Base-by-base conservation (phyloP, 53 echinoderm and acorn worm species). In the Hippasteria phrygiana region DNA sequence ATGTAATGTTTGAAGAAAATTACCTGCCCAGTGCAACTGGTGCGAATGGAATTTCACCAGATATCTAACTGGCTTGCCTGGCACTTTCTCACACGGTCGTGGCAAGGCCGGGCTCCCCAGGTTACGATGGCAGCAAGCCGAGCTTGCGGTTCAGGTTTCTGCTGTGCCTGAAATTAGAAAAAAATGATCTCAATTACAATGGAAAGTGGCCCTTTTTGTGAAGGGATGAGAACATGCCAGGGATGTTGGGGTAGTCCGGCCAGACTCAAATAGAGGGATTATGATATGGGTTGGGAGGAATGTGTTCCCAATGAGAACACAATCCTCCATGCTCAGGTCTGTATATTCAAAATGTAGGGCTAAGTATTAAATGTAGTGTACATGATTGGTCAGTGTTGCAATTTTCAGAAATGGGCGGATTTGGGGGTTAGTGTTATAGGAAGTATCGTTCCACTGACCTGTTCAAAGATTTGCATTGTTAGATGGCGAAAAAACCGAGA, bases 141-240 rank as follows among this genome's bases (percentile, higher is more conserved):
- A 73, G 73, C 73, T 73, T 1, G 43, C 27, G 24, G 73, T 73
- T 73, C 73, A 34, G 51, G 75, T 75, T 75, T 75, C 69, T 54
- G 48, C 85, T 51, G 70, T 43, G 69, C 51, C 35, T 14, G 26
- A 85, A 85, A 69, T 51, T 85, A 26, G 70, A 22, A 17, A 7
- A 71, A 85, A 85, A 32, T 50, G 27, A 24, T 69, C 70, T 85
- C 50, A 71, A 71, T 85, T 85, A 85, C 45, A 65, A 66, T 65
- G 62, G 28, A 63, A 29, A 43, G 82, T 82, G 66, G 82, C 39
- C 22, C 24, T 59, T 55, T 6, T 3, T 14, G 79, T 55, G 9
- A 24, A 33, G 17, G 40, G 37, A 41, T 37, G 8, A 22, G 35
- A 67, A 16, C 3, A 35, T 36, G 69, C 16, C 35, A 11, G 32